Evolutionary conservation across 2,113 vertebrate species (phyloP).

Genomic region (Catagonus wagneri): DNA sequence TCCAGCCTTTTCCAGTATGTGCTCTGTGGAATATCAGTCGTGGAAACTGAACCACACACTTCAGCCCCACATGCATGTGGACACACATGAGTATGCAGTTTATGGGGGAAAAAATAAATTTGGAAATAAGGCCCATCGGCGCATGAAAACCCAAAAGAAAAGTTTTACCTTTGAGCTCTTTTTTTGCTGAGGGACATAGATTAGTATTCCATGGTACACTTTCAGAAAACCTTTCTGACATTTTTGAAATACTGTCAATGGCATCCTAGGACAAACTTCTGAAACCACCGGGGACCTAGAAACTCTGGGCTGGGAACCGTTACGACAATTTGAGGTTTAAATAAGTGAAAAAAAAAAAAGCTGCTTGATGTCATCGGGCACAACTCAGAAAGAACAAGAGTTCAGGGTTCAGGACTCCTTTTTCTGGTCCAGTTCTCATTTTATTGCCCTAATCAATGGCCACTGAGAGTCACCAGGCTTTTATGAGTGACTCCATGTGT

Average conservation of each 20-base stretch:
- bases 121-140: background rate
- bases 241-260: background rate
- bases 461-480: background rate
- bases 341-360: background rate
- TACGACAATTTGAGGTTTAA: background rate
- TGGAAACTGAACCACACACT: background rate
- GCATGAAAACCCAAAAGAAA: background rate
- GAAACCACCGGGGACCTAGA: background rate
- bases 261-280: background rate
- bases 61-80: background rate
- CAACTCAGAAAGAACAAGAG: background rate
- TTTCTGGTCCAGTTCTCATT: background rate
- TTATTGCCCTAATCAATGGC: background rate
- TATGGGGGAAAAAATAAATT: background rate
- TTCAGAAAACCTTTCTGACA: background rate
- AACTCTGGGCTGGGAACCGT: background rate
- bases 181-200: background rate
- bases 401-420: background rate
- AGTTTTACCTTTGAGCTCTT: background rate
- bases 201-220: background rate
- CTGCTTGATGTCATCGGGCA: background rate
- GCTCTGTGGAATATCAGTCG: background rate
- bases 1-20: background rate
- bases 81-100: background rate
- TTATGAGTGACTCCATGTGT: background rate